Conservation (phyloP, 2,888 invertebrate species). For the Sphaerophoria taeniata region DNA sequence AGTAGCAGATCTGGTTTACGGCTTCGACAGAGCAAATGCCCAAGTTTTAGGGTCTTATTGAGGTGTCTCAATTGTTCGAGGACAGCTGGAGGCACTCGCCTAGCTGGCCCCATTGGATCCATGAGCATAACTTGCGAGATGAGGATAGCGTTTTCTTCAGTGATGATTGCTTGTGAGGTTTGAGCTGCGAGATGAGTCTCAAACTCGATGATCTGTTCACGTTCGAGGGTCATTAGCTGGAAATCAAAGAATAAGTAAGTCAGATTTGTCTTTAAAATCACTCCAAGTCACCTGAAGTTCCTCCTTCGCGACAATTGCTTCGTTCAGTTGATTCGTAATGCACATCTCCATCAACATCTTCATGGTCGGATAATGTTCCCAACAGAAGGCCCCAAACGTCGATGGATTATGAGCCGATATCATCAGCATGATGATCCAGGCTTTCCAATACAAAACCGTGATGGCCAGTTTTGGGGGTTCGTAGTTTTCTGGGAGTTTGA, state of each 20-base stretch:
- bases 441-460: conserved; percentile 97
- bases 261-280: too few relatives aligned
- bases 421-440: conserved; percentile 94
- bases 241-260: conserved; percentile 51
- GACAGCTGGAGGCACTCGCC: conserved; percentile 90
- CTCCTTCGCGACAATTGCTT: conserved; percentile 85
- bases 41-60: conserved; percentile 91
- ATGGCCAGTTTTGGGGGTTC: conserved; percentile 94
- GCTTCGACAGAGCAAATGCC: conserved; percentile 93
- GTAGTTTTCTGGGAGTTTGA: conserved; percentile 92
- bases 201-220: conserved; percentile 92
- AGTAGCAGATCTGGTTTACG: conserved; percentile 96
- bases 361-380: conserved; percentile 95
- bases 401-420: conserved; percentile 96
- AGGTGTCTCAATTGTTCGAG: conserved; percentile 91
- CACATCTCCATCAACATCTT: conserved; percentile 97
- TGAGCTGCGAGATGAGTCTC: conserved; percentile 96
- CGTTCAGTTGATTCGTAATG: conserved; percentile 90
- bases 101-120: conserved; percentile 92
- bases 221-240: conserved; percentile 87
- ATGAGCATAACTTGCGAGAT: conserved; percentile 93
- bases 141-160: conserved; percentile 93
- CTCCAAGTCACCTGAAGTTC: conserved; percentile 85
- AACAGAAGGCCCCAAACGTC: conserved; percentile 92
- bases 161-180: conserved; percentile 93